Base-by-base conservation (phyloP, 2,797 vertebrate species). In the Echeneis naucrates region DNA sequence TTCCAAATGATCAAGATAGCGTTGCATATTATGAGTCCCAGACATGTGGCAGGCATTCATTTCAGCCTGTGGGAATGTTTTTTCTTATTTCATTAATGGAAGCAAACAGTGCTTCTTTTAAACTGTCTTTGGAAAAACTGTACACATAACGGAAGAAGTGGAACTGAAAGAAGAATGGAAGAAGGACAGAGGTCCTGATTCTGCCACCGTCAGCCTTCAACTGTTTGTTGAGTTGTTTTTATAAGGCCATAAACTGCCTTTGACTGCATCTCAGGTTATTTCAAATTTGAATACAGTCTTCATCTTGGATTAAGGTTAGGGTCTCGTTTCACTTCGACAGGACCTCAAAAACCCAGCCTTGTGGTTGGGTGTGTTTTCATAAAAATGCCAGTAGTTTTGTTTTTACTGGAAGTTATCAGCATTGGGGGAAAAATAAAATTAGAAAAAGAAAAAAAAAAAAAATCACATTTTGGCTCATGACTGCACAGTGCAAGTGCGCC, bases 1-100 rank as follows among this genome's bases (percentile, higher is more conserved):
- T 72, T 78, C 80, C 75, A 71, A 78, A 73, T 56, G 55, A 83
- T 82, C 66, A 68, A 72, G 75, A 78, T 54, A 73, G 54, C 26
- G 51, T 48, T 10, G 69, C 67, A 66, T 81, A 82, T 88, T 89
- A 90, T 89, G 85, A 92, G 81, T 85, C 84, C 75, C 87, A 93
- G 93, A 90, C 84, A 59, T 90, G 75, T 89, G 91, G 91, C 80
- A 84, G 78, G 52, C 82, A 89, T 92, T 93, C 89, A 78, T 87
- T 86, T 81, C 80, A 88, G 86, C 78, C 76, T 79, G 81, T 72
- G 87, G 88, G 89, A 93, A 93, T 88, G 80, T 59, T 78, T 89
- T 78, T 75, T 75, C 47, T 81, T 86, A 75, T 84, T 89, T 77
- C 77, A 56, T 71, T 86, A 55, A 64, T 65, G 54, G 60, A 87